A percentile compares a stretch with the other conserved stretches of the same genome.
These are phyloP conservation scores for Erethizon dorsatum DNA, from an alignment of 2,797 vertebrate genomes.

Conservation along the genomic window DNA sequence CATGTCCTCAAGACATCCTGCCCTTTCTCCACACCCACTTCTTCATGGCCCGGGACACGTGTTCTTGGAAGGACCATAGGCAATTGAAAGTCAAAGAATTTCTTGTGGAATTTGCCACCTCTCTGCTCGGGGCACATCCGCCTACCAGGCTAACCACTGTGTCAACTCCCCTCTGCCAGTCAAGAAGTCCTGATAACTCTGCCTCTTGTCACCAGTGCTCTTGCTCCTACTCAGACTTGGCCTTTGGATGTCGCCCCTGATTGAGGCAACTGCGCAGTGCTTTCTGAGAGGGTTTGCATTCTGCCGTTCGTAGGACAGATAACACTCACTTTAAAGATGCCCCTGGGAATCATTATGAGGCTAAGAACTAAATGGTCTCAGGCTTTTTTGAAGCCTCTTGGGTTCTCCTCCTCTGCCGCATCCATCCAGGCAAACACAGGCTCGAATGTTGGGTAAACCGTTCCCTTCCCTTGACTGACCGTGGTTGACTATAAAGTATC, in stretches of 20 bases:
- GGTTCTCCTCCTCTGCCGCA: not conserved
- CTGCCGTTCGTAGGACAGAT: no score
- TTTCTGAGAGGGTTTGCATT: not conserved
- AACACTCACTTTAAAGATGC: not conserved
- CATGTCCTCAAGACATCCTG: not conserved
- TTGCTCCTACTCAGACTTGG: not conserved
- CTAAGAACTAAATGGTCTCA: not conserved
- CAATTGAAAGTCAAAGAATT: not conserved
- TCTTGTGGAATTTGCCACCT: no score
- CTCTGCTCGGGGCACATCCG: not conserved
- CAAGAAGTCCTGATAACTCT: no score
- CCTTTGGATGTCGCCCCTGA: not conserved
- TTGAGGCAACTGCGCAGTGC: rapidly evolving
- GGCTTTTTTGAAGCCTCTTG: not conserved
- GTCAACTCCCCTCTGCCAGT: not conserved
- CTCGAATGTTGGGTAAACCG: no score
- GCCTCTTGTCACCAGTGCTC: not conserved
- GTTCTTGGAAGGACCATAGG: not conserved
- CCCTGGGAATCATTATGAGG: not conserved
- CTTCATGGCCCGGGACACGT: not conserved
- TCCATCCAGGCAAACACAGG: not conserved
- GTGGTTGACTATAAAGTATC: not conserved
- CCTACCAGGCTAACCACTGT: not conserved
- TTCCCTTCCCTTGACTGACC: not conserved
- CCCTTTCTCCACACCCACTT: not conserved